phyloP scores from a whole-genome alignment of 2,888 invertebrate genomes.

The Alentia gelatinosa region DNA sequence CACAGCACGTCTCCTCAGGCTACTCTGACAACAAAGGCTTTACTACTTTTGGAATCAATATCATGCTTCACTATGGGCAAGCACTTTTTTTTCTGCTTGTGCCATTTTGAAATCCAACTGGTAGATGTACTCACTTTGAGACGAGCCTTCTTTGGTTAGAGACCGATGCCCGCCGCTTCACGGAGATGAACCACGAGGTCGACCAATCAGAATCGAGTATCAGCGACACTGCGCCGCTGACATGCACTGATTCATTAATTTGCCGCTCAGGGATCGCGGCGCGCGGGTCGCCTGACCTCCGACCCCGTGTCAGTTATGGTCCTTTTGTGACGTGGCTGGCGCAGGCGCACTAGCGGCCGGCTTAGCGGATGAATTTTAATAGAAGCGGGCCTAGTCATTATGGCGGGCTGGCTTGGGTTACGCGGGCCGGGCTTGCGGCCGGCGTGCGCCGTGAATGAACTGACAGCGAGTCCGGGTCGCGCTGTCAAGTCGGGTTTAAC shows the following conservation, averaged over 20 bases:
- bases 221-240: slow-evolving; percentile 1
- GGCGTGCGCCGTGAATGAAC: not conserved
- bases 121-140: no score
- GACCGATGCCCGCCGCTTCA: no score
- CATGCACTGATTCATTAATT: slow-evolving; percentile 15
- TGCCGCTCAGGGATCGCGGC: slow-evolving; percentile 1
- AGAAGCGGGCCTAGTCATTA: not conserved
- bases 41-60: no score
- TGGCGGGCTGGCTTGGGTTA: not conserved
- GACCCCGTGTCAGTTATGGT: slow-evolving; percentile 8
- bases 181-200: not conserved
- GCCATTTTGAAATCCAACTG: no score
- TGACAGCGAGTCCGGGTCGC: not conserved
- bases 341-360: not conserved
- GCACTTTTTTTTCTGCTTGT: no score
- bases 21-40: no score
- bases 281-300: not conserved
- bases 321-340: slow-evolving; percentile 7
- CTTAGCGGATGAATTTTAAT: not conserved
- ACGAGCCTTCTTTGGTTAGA: no score
- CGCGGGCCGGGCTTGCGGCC: no score
- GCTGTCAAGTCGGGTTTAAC: no score
- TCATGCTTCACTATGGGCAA: no score
- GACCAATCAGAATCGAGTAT: slow-evolving; percentile 9
- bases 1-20: no score